Conservation (phyloP, 2,113 vertebrate species). For the Proterorhinus semilunaris region DNA sequence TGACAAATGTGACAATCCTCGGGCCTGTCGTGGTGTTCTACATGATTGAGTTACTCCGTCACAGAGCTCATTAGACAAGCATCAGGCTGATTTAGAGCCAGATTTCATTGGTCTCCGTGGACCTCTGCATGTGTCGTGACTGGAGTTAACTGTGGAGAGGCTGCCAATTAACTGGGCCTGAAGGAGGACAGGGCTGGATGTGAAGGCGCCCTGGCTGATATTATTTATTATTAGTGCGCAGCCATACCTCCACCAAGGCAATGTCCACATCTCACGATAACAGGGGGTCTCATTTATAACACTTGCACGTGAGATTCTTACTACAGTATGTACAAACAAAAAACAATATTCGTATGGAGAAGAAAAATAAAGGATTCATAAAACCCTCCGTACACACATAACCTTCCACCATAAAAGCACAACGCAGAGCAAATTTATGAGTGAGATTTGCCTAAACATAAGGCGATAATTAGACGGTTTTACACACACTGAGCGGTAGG, state of each 20-base stretch:
- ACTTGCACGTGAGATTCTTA: neutral
- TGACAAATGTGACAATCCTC: slow-evolving; percentile 61
- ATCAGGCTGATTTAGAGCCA: slow-evolving; percentile 35
- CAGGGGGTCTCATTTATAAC: neutral
- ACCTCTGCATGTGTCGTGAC: slow-evolving; percentile 1
- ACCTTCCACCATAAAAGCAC: too few relatives aligned
- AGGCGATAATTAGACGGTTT: too few relatives aligned
- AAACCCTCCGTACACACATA: too few relatives aligned
- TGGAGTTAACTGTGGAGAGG: slow-evolving; percentile 3
- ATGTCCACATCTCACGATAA: neutral
- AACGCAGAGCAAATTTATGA: too few relatives aligned
- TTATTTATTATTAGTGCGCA: neutral
- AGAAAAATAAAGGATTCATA: too few relatives aligned
- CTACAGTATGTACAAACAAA: too few relatives aligned
- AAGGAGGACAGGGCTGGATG: neutral
- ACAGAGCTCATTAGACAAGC: slow-evolving; percentile 52
- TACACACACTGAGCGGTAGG: too few relatives aligned
- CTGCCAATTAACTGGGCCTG: slow-evolving; percentile 15
- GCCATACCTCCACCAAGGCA: too few relatives aligned
- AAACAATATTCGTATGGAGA: too few relatives aligned
- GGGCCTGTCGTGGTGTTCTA: slow-evolving; percentile 30
- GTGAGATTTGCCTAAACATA: too few relatives aligned
- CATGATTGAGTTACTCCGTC: slow-evolving; percentile 58
- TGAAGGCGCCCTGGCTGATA: neutral
- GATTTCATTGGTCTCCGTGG: slow-evolving; percentile 27